Base-by-base conservation (phyloP, 2,888 invertebrate genomes). In the Trypoxylon attenuatum region DNA sequence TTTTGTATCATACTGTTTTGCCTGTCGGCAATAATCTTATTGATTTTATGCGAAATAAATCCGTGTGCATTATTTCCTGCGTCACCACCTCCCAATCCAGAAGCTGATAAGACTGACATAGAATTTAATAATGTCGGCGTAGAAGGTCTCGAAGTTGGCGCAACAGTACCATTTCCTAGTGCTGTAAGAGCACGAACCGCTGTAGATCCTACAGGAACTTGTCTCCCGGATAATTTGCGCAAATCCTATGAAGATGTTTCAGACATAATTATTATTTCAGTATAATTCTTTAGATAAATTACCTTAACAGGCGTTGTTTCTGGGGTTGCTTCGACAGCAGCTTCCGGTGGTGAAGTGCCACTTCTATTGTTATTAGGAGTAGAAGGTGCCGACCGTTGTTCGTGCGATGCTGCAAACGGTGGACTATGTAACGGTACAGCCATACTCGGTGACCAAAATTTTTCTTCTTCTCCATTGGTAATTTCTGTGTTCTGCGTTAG, bases 321-420 rank as follows among this genome's bases (percentile, higher is more conserved):
- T 0, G 96, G 96, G 4, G 95, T 96, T 2, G 95, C 95, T 88
- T 96, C 96, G 57, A 96, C 93, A 22, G 95, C 96, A 42, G 95
- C 94, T 88, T 95, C 96, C 3, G 95, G 95, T 23, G 94, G 94
- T 13, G 93, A 93, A 0, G 92, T 90, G 27, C 92, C 91, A 22
- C 81, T 84, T 58, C 83, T 77, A 41, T 79, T 84, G 46, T 80
- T 83, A 22, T 80, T 91, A 90, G 82, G 83, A 5, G 86, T 86
- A 38, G 88, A 88, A 76, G 86, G 89, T 79, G 85, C 88, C 10
- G 86, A 86, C 10, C 86, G 78, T n/a, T 76, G 71, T 51, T 86
- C 86, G 18, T 82, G 82, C 15, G 80, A 64, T 42, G 78, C 45
- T 69, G 81, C 82, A 25, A 83, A 55, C 13, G 84, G 78, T 19